phyloP scores from a whole-genome alignment of 2,888 invertebrate genomes.

The Patella pellucida region DNA sequence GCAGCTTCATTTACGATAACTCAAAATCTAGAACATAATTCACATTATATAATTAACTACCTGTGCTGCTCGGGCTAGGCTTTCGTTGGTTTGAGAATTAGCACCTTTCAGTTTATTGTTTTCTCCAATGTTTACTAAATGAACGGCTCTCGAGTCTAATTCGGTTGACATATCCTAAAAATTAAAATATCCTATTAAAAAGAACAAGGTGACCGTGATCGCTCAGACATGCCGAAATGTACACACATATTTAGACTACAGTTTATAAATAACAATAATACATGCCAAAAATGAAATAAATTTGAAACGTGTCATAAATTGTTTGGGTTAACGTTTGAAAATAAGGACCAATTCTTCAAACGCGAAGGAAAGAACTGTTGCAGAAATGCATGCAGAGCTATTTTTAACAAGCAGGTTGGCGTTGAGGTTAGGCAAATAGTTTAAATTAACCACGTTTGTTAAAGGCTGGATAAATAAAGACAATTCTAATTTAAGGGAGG shows the following conservation, averaged over 20 bases:
- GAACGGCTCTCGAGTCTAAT: constrained; percentile 57
- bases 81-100: constrained; percentile 47
- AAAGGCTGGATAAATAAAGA: neutral
- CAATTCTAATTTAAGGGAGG: neutral
- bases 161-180: constrained; percentile 53
- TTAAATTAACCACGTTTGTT: too few species aligned
- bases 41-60: constrained; percentile 29
- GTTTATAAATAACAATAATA: neutral
- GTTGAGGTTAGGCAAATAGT: too few species aligned
- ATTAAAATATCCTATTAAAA: constrained; percentile 1
- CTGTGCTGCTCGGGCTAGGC: constrained; percentile 57
- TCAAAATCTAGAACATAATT: too few species aligned
- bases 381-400: too few species aligned
- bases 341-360: too few species aligned
- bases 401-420: too few species aligned
- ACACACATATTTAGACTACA: constrained; percentile 4
- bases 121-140: constrained; percentile 50
- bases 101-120: constrained; percentile 39
- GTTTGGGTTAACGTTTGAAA: too few species aligned
- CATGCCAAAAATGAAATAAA: too few species aligned
- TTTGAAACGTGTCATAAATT: too few species aligned
- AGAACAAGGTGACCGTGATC: neutral
- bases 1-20: too few species aligned
- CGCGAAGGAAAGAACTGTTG: too few species aligned
- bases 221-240: neutral